Percentiles rank a stretch among this genome's conserved stretches.
Conservation (phyloP, 1,140 invertebrate genomes). For the Macrobrachium rosenbergii region DNA sequence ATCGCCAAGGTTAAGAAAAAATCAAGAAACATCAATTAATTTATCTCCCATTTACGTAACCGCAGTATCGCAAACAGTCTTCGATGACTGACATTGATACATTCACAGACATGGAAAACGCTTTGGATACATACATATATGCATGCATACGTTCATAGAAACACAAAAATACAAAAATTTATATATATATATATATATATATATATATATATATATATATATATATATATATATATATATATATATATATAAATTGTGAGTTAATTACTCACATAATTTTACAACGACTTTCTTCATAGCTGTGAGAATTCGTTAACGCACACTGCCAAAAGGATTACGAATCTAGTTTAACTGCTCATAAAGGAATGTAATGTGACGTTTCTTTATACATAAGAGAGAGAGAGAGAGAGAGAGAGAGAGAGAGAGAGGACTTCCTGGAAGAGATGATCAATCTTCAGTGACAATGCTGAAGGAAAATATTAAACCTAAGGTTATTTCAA, state of each 20-base stretch:
- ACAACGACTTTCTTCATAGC: background rate
- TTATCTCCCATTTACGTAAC: too few relatives aligned
- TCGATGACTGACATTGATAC: too few relatives aligned
- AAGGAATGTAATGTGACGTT: background rate
- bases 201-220: constrained; percentile 14
- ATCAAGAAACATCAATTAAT: too few relatives aligned
- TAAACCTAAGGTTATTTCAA: too few relatives aligned
- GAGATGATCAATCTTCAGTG: too few relatives aligned
- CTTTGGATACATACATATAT: background rate
- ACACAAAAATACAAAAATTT: background rate
- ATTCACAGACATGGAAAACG: too few relatives aligned
- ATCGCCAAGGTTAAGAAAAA: too few relatives aligned
- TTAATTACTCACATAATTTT: background rate
- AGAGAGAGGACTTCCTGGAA: too few relatives aligned
- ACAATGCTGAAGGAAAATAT: too few relatives aligned
- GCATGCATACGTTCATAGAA: background rate
- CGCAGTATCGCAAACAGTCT: too few relatives aligned
- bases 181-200: constrained; percentile 17
- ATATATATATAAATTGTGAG: too few relatives aligned
- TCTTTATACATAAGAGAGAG: background rate
- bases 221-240: background rate
- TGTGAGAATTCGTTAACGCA: background rate
- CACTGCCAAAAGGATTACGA: background rate
- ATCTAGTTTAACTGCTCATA: background rate
- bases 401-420: too few relatives aligned